Evolutionary conservation across 2,888 invertebrate species (phyloP), one percentile per base, ranked within the genome.

Genomic region (Koerneria pararmatus): DNA sequence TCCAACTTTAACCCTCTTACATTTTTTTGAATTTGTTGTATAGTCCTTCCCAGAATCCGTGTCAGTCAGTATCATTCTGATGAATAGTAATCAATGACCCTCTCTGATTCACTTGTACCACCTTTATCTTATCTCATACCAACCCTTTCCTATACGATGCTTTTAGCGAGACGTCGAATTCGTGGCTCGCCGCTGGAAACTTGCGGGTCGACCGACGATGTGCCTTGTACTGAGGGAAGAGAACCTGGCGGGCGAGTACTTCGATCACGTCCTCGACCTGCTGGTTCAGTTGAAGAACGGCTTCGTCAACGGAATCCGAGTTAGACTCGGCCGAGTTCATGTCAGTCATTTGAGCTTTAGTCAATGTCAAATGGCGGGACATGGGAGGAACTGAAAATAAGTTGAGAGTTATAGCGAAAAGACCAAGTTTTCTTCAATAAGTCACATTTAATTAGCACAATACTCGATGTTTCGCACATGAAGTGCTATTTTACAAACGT

Each of bases 211-310:
- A 48, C 98, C 98, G 0, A 98, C 98, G 0, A 94, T 95, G 69
- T 95, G 95, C 82, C 88, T 98, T 78, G 85, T 98, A 46, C 91
- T 98, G 66, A 53, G 66, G 32, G 95, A 95, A 84, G 94, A 95
- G 82, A 85, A 85, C 71, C 83, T 86, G 46, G 71, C 74, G 15
- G 95, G 97, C 86, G 92, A 93, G 0, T 93, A 95, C 84, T 95
- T 95, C 84, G 92, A 92, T 83, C 91, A 95, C 85, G 93, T 98
- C 91, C 86, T 98, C 24, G 93, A 95, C 83, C 87, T 98, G 66
- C 88, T 98, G 82, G 94, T 97, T 6, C 93, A 93, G 91, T 87
- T 98, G 60, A 97, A 97, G 86, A 93, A 93, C 84, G 97, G 97
- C 1, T 91, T 92, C 84, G 93, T 95, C 83, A 93, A 95, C 84